Percentiles rank a stretch among this genome's conserved stretches.
phyloP scores from a whole-genome alignment of 2,797 vertebrate species.

The Sebastes oblongus region DNA sequence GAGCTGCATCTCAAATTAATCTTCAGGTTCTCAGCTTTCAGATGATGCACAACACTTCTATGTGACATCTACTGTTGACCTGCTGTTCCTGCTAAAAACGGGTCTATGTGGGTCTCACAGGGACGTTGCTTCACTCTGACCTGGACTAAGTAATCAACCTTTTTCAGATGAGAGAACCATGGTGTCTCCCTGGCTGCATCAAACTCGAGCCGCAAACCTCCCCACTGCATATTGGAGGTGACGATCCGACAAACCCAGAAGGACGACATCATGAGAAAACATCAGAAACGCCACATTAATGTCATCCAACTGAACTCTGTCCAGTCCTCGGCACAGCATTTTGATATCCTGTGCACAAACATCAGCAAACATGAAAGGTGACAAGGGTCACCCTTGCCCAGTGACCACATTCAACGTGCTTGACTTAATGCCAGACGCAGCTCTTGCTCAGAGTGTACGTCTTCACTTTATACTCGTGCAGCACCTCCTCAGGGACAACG shows the following conservation, averaged over 20 bases:
- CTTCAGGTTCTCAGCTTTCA: too few species aligned
- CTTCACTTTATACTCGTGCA: background rate
- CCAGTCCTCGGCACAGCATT: constrained; percentile 10
- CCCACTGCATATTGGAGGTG: constrained; percentile 18
- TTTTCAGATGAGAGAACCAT: background rate
- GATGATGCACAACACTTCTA: too few species aligned
- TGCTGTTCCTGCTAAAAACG: too few species aligned
- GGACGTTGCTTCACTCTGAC: background rate
- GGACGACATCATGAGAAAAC: constrained; percentile 33
- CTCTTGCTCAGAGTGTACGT: background rate
- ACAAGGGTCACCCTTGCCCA: background rate
- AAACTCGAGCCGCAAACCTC: background rate
- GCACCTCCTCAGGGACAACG: background rate
- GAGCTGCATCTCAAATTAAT: too few species aligned
- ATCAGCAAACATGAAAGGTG: constrained; percentile 16
- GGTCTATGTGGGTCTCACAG: too few species aligned
- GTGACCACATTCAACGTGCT: background rate
- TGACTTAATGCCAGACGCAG: constrained; percentile 10
- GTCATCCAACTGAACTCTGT: constrained; percentile 29
- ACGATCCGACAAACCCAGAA: constrained; percentile 36
- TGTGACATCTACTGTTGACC: too few species aligned
- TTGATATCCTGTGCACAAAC: constrained; percentile 25
- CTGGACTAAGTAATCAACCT: background rate
- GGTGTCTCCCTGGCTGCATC: background rate
- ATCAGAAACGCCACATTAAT: constrained; percentile 27